phyloP scores from a whole-genome alignment of 2,888 invertebrate species.

The Idaea dimidiata region DNA sequence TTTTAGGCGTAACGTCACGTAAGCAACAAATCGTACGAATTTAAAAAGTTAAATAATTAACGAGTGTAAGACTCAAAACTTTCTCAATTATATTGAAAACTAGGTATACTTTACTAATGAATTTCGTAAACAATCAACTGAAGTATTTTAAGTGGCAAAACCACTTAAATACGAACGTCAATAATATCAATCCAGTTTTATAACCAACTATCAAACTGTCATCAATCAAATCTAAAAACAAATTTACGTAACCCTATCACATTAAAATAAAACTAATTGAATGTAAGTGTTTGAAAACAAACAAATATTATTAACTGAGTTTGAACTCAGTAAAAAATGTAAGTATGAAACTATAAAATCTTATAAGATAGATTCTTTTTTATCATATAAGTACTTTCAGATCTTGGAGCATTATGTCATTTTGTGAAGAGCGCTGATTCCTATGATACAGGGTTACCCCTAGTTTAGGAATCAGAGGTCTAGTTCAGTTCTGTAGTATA shows the following conservation, averaged over 20 bases:
- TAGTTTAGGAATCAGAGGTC: no score
- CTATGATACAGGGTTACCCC: no score
- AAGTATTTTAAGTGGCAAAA: background rate
- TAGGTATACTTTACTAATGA: background rate
- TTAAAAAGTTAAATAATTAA: no score
- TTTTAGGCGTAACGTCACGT: no score
- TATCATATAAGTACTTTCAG: no score
- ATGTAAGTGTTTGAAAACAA: background rate
- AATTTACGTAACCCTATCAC: background rate
- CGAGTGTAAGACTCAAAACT: background rate
- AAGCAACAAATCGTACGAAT: no score
- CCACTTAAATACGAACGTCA: background rate
- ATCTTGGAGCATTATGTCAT: no score
- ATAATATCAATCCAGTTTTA: background rate
- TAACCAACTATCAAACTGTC: background rate
- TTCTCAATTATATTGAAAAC: background rate
- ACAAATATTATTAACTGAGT: background rate
- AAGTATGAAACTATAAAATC: no score
- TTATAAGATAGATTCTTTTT: no score
- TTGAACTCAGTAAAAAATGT: no score
- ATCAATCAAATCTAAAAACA: background rate
- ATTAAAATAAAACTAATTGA: background rate
- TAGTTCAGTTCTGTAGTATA: no score
- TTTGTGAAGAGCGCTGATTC: no score
- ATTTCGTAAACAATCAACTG: background rate